Evolutionary conservation across 2,113 vertebrate genomes (phyloP).

Genomic region (Sapajus apella): DNA sequence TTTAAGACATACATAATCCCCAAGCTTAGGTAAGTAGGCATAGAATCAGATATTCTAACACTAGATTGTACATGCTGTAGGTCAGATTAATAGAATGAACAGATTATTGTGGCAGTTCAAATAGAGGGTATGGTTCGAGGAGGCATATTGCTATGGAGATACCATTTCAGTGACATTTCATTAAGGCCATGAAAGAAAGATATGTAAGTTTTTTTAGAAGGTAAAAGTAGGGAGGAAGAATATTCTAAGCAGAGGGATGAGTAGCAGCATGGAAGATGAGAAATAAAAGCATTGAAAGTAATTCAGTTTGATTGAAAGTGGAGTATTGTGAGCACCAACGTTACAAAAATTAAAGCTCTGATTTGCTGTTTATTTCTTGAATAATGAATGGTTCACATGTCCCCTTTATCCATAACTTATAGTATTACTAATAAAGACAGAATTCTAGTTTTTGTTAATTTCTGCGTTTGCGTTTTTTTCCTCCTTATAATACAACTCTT

Average conservation of each 20-base stretch:
- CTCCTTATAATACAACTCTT: neutral
- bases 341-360: constrained; percentile 33
- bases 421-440: neutral
- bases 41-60: neutral
- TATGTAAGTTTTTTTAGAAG: neutral
- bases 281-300: neutral
- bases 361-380: constrained; percentile 46
- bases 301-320: constrained; percentile 7
- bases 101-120: constrained; percentile 17
- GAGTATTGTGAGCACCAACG: neutral
- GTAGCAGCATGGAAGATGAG: neutral
- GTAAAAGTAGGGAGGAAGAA: neutral
- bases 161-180: neutral
- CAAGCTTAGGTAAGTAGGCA: neutral
- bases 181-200: neutral
- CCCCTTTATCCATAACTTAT: neutral
- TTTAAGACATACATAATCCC: neutral
- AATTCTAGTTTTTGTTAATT: constrained; percentile 36
- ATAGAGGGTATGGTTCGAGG: neutral
- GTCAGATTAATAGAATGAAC: neutral
- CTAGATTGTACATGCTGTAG: neutral
- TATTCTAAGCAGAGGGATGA: neutral
- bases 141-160: neutral
- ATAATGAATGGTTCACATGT: neutral
- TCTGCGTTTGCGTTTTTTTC: neutral